A percentile compares a stretch with the other conserved stretches of the same genome.
Conservation (phyloP, 2,113 vertebrate species). For the Pycnonotus jocosus region DNA sequence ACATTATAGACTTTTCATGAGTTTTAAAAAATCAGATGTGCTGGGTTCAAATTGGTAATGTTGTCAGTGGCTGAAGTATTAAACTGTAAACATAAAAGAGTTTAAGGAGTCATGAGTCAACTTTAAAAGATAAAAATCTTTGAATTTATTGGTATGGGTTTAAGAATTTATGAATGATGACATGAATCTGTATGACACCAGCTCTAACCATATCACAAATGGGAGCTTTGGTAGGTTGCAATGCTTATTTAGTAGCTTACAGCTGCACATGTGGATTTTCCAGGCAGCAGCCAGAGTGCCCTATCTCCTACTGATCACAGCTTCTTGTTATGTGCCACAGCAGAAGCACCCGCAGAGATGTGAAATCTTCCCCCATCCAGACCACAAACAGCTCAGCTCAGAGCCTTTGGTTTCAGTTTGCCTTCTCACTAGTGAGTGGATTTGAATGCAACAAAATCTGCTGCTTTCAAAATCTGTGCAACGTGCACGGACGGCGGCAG, state of each 20-base stretch:
- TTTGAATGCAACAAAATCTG: not conserved
- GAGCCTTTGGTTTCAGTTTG: not conserved
- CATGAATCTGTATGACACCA: not conserved
- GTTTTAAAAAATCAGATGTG: not conserved
- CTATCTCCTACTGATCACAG: not conserved
- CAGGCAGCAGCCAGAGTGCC: not conserved
- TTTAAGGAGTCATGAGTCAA: not conserved
- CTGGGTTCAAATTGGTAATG: not conserved
- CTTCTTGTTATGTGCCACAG: not conserved
- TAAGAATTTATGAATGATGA: not conserved
- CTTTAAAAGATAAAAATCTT: not conserved
- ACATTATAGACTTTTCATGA: not conserved
- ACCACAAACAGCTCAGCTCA: not conserved
- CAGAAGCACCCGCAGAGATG: not conserved
- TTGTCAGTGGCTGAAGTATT: not conserved
- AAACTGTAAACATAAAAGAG: not conserved
- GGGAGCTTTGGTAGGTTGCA: not conserved
- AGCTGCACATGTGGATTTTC: not conserved
- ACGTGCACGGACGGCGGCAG: fast-evolving
- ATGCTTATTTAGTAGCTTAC: not conserved
- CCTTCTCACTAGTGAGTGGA: not conserved
- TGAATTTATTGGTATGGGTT: not conserved
- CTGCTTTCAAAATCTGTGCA: not conserved
- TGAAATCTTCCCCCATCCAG: not conserved
- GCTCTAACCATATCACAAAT: not conserved